phyloP scores from a whole-genome alignment of 2,888 invertebrate species.

The Drosophila seclusa region DNA sequence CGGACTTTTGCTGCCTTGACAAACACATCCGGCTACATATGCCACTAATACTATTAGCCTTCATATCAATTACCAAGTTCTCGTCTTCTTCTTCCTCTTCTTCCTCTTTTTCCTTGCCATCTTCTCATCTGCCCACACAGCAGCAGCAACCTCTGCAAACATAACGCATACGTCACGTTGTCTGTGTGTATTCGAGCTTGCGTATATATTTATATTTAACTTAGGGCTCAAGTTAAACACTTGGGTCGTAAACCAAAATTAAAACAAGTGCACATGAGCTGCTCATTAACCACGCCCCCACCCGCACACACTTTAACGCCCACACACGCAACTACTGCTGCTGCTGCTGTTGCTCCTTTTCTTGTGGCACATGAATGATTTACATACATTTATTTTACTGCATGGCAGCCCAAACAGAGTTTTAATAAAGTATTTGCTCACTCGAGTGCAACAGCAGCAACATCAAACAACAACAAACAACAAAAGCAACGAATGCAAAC shows the following conservation, averaged over 20 bases:
- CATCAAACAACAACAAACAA: slow-evolving; percentile 18
- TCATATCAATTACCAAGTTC: slow-evolving; percentile 56
- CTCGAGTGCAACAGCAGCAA: slow-evolving; percentile 66
- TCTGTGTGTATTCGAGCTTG: slow-evolving; percentile 21
- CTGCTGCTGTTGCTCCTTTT: background rate
- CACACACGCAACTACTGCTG: background rate
- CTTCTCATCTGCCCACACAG: slow-evolving; percentile 6
- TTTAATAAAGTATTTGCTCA: slow-evolving; percentile 79
- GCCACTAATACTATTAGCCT: slow-evolving; percentile 60
- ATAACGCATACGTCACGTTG: slow-evolving; percentile 57
- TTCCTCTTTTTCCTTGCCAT: background rate
- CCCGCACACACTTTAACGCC: slow-evolving; percentile 1
- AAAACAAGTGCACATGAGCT: slow-evolving; percentile 51
- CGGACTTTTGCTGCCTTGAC: slow-evolving; percentile 34
- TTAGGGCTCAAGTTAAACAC: slow-evolving; percentile 55
- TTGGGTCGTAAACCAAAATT: slow-evolving; percentile 63
- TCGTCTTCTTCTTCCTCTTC: background rate
- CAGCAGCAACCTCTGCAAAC: slow-evolving; percentile 27
- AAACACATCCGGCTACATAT: slow-evolving; percentile 42
- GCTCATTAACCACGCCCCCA: slow-evolving; percentile 64
- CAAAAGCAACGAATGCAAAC: slow-evolving; percentile 40
- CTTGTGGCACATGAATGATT: slow-evolving; percentile 48
- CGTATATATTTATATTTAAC: slow-evolving; percentile 51
- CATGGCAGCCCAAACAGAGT: slow-evolving; percentile 58
- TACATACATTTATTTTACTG: slow-evolving; percentile 40